phyloP scores from a whole-genome alignment of 2,888 invertebrate genomes.

The Apotomis turbidana region DNA sequence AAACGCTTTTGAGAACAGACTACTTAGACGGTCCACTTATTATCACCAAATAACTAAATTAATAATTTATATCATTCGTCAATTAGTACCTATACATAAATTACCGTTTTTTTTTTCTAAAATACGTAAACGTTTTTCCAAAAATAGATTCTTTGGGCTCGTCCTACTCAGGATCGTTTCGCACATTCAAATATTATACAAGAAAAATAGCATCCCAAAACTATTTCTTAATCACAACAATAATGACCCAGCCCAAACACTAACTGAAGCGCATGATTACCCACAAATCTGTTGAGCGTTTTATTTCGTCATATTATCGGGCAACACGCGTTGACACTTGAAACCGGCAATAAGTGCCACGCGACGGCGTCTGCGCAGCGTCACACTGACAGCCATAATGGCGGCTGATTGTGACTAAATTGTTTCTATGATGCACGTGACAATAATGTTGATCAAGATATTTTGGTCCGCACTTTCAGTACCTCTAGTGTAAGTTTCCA shows the following conservation, averaged over 20 bases:
- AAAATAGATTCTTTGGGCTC: too few species aligned
- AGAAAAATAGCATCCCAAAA: background rate
- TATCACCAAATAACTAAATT: too few species aligned
- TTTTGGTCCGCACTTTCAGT: background rate
- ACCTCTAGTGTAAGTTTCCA: too few species aligned
- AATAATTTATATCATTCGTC: too few species aligned
- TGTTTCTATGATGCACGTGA: background rate
- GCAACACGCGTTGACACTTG: slow-evolving; percentile 45
- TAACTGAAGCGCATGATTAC: slow-evolving; percentile 18
- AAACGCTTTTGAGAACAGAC: too few species aligned
- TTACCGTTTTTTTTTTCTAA: too few species aligned
- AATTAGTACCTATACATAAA: too few species aligned
- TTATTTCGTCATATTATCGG: slow-evolving; percentile 30
- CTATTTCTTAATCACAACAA: background rate
- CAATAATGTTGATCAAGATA: background rate
- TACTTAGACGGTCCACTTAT: too few species aligned
- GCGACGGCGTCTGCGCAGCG: slow-evolving; percentile 66
- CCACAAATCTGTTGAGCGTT: slow-evolving; percentile 10
- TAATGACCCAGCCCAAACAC: slow-evolving; percentile 14
- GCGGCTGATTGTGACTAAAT: slow-evolving; percentile 52
- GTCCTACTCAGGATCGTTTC: too few species aligned
- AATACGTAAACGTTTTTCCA: too few species aligned
- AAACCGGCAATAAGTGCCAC: slow-evolving; percentile 47
- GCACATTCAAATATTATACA: too few species aligned
- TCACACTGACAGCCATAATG: slow-evolving; percentile 66